Percentiles rank a stretch among this genome's conserved stretches.
Conservation (phyloP, 2,888 invertebrate species). For the Sinodicranocentrus sp. region DNA sequence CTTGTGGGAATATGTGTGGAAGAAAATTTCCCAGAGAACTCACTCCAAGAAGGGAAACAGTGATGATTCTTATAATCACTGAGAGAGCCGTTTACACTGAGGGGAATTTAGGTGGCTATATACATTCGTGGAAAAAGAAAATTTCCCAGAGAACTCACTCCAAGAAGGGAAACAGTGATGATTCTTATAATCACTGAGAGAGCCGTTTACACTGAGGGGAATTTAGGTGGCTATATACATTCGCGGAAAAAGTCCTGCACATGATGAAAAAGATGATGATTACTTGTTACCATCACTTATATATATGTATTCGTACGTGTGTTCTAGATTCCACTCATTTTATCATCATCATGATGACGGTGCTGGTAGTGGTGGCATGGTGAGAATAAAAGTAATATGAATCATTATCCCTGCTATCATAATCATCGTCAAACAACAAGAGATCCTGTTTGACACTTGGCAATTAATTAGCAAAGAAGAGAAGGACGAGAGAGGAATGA, state of each 20-base stretch:
- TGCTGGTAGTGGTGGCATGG: neutral
- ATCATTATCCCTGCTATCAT: slow-evolving; percentile 15
- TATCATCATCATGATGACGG: neutral
- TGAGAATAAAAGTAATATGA: slow-evolving; percentile 7
- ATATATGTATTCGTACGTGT: neutral
- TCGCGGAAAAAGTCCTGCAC: no score
- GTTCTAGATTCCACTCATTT: no score
- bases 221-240: no score
- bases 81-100: no score
- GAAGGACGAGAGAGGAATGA: slow-evolving; percentile 4
- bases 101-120: no score
- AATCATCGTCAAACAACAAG: slow-evolving; percentile 21
- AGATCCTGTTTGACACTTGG: slow-evolving; percentile 46
- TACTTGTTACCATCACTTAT: no score
- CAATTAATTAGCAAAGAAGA: slow-evolving; percentile 46
- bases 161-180: neutral
- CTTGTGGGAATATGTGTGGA: neutral
- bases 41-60: neutral
- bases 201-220: no score
- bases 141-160: neutral
- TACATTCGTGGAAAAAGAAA: neutral
- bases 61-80: slow-evolving; percentile 14
- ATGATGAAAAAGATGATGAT: no score
- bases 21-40: neutral
- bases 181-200: slow-evolving; percentile 16